Percentiles rank a stretch among this genome's conserved stretches.
phyloP scores from a whole-genome alignment of 1,140 invertebrate species.

The Pissodes strobi region DNA sequence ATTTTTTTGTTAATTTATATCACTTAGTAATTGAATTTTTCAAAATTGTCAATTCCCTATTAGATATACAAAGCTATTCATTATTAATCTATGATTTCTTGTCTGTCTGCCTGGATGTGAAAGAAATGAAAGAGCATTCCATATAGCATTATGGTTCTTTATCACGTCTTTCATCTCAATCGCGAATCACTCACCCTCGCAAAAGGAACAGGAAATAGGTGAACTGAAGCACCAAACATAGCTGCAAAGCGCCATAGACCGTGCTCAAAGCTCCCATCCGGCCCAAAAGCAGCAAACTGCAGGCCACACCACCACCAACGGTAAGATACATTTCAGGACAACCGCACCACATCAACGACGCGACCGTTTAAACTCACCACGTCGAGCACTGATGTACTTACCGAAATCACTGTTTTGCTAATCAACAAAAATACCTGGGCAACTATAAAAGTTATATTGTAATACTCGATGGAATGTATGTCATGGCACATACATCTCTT shows the following conservation, averaged over 20 bases:
- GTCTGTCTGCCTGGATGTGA: not conserved
- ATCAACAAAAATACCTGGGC: not conserved
- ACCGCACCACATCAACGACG: too few species aligned
- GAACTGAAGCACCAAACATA: conserved; percentile 45
- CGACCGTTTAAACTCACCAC: too few species aligned
- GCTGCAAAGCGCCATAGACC: conserved; percentile 45
- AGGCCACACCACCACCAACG: conserved; percentile 9
- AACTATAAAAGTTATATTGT: not conserved
- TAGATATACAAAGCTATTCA: not conserved
- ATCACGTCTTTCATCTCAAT: too few species aligned
- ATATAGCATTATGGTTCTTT: too few species aligned
- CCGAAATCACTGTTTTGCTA: not conserved
- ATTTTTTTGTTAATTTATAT: too few species aligned
- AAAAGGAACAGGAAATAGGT: conserved; percentile 47
- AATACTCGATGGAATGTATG: too few species aligned
- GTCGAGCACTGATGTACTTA: not conserved
- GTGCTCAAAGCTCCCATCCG: conserved; percentile 34
- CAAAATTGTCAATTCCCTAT: not conserved
- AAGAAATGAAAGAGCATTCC: not conserved
- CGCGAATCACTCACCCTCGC: conserved; percentile 41
- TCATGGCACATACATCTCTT: too few species aligned
- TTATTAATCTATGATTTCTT: not conserved
- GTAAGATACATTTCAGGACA: conserved; percentile 28
- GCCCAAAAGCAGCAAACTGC: conserved; percentile 23
- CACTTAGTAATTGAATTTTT: not conserved